These are phyloP conservation scores for Hesperia comma DNA, from an alignment of 2,888 invertebrate genomes.

Conservation along the genomic window DNA sequence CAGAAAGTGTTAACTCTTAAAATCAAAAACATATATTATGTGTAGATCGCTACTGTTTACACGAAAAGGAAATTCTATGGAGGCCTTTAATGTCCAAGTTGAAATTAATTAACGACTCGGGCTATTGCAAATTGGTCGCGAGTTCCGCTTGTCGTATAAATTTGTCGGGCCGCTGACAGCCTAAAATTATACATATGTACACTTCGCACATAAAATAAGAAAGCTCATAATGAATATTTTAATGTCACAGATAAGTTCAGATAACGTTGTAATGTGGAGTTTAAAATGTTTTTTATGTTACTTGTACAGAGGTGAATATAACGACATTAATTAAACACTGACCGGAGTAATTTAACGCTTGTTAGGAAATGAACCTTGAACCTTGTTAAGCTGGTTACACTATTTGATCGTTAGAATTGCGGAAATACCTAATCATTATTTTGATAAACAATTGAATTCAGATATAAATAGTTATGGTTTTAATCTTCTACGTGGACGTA, in stretches of 20 bases:
- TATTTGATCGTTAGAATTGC: neutral
- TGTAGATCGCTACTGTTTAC: constrained; percentile 6
- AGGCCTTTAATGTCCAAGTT: constrained; percentile 17
- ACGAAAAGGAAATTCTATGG: constrained; percentile 9
- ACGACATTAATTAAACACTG: constrained; percentile 30
- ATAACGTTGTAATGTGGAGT: constrained; percentile 19
- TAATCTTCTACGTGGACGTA: no score
- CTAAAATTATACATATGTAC: constrained; percentile 26
- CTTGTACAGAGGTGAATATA: constrained; percentile 20
- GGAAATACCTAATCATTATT: constrained; percentile 15
- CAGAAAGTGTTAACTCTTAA: constrained; percentile 16
- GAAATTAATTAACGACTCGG: constrained; percentile 24
- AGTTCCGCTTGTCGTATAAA: constrained; percentile 27
- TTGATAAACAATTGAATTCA: neutral
- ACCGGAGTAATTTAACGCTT: constrained; percentile 19
- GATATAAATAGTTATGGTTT: no score
- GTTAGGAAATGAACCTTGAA: constrained; percentile 28
- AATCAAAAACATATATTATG: constrained; percentile 6
- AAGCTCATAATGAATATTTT: constrained; percentile 24
- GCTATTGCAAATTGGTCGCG: constrained; percentile 28
- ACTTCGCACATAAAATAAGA: constrained; percentile 25
- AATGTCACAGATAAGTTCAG: constrained; percentile 29
- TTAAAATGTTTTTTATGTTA: constrained; percentile 23
- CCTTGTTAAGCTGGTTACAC: constrained; percentile 26
- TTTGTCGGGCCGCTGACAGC: constrained; percentile 15